Conservation (phyloP, 1,140 invertebrate species). For the Latrodectus geometricus region DNA sequence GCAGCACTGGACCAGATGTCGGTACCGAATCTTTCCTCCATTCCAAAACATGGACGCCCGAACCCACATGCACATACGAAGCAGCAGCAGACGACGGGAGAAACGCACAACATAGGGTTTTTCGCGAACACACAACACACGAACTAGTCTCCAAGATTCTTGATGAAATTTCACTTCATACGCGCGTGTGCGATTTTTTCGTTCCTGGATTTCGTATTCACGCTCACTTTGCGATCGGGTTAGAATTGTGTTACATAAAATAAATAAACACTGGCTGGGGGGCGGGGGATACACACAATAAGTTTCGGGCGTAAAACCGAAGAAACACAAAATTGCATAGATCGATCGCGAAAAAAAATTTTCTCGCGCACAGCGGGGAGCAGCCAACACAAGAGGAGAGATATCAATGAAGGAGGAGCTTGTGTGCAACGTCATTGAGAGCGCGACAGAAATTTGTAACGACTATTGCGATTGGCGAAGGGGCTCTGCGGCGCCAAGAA, state of each 20-base stretch:
- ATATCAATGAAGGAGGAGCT: slow-evolving; percentile 52
- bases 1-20: slow-evolving; percentile 26
- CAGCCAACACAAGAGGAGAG: slow-evolving; percentile 50
- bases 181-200: background rate
- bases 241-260: background rate
- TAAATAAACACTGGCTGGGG: background rate
- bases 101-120: slow-evolving; percentile 35
- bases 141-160: background rate
- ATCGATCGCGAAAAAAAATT: slow-evolving; percentile 43
- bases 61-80: slow-evolving; percentile 49
- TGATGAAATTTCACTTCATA: background rate
- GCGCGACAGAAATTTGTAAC: slow-evolving; percentile 30
- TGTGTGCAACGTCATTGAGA: slow-evolving; percentile 42
- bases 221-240: background rate
- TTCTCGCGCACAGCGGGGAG: slow-evolving; percentile 31
- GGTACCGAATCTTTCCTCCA: slow-evolving; percentile 13
- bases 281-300: background rate
- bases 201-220: background rate
- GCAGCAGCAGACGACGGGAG: background rate
- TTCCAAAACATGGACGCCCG: slow-evolving; percentile 54
- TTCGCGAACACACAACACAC: background rate
- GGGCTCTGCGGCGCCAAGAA: slow-evolving; percentile 46
- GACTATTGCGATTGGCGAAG: slow-evolving; percentile 18
- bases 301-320: slow-evolving; percentile 4
- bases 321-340: slow-evolving; percentile 51